phyloP scores from a whole-genome alignment of 2,113 vertebrate genomes.

The Pardalotus punctatus region DNA sequence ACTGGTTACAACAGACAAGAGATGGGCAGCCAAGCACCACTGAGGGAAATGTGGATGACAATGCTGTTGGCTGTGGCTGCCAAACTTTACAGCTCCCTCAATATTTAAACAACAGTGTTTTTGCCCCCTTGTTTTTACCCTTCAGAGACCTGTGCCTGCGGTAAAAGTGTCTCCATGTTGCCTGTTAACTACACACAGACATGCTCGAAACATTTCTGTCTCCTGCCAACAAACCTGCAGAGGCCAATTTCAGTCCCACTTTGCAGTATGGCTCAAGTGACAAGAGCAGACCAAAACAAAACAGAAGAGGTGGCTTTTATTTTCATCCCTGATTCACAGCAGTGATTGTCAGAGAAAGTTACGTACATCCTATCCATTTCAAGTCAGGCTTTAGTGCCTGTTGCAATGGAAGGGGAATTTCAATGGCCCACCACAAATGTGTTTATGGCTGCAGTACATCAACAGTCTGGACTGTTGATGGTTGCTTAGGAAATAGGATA shows the following conservation, averaged over 20 bases:
- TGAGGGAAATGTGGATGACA: background rate
- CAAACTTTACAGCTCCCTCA: slow-evolving; percentile 4
- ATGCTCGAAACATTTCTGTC: background rate
- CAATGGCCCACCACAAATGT: background rate
- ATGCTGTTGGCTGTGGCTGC: background rate
- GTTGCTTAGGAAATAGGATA: background rate
- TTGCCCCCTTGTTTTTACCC: slow-evolving; percentile 21
- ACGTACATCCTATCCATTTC: background rate
- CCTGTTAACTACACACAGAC: slow-evolving; percentile 9
- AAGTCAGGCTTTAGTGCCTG: background rate
- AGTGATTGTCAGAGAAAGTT: slow-evolving; percentile 16
- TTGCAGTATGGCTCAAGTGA: slow-evolving; percentile 12
- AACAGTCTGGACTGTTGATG: background rate
- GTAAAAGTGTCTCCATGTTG: background rate
- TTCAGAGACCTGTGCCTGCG: slow-evolving; percentile 25
- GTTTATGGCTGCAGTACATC: background rate
- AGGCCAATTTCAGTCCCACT: slow-evolving; percentile 7
- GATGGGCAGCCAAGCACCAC: background rate
- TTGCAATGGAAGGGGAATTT: background rate
- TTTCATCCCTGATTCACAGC: background rate
- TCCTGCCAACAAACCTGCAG: background rate
- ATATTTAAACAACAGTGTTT: background rate
- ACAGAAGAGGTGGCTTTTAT: background rate
- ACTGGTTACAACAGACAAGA: background rate
- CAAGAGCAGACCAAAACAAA: slow-evolving; percentile 18